These are phyloP conservation scores for Myopa tessellatipennis DNA, from an alignment of 2,888 invertebrate species.

Conservation along the genomic window DNA sequence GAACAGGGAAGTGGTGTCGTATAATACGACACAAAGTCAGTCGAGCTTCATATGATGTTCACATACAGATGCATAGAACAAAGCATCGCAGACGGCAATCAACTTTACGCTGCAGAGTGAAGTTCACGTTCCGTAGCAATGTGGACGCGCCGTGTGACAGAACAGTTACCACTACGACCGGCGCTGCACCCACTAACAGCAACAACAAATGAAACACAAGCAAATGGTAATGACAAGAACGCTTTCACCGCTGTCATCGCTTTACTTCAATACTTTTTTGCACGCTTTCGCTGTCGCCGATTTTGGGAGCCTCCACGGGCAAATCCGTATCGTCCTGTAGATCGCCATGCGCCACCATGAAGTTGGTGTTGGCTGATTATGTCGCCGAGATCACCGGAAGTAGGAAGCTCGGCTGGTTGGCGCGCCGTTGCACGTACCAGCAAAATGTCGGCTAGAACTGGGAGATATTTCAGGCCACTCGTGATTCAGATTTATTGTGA, in stretches of 20 bases:
- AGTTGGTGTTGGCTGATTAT: too few species aligned
- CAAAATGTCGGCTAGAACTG: too few species aligned
- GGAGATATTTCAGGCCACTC: too few species aligned
- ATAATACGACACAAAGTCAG: not conserved
- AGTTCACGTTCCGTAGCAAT: not conserved
- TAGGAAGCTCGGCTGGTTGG: too few species aligned
- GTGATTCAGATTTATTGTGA: too few species aligned
- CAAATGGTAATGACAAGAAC: conserved; percentile 7
- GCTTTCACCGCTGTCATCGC: conserved; percentile 30
- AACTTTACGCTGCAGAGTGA: not conserved
- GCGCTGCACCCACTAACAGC: not conserved
- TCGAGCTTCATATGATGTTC: not conserved
- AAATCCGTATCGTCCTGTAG: too few species aligned
- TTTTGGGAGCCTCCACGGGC: not conserved
- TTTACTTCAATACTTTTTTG: conserved; percentile 18
- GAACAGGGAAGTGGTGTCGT: not conserved
- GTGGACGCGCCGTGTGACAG: not conserved
- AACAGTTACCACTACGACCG: not conserved
- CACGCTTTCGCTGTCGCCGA: conserved; percentile 35
- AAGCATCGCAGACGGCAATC: conserved; percentile 1
- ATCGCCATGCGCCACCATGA: too few species aligned
- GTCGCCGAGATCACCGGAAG: too few species aligned
- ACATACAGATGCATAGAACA: not conserved
- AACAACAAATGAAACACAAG: not conserved
- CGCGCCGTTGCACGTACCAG: too few species aligned